Evolutionary conservation across 2,888 invertebrate genomes (phyloP), one percentile per base, ranked within the genome.

Genomic region (Calephelis perditalis): DNA sequence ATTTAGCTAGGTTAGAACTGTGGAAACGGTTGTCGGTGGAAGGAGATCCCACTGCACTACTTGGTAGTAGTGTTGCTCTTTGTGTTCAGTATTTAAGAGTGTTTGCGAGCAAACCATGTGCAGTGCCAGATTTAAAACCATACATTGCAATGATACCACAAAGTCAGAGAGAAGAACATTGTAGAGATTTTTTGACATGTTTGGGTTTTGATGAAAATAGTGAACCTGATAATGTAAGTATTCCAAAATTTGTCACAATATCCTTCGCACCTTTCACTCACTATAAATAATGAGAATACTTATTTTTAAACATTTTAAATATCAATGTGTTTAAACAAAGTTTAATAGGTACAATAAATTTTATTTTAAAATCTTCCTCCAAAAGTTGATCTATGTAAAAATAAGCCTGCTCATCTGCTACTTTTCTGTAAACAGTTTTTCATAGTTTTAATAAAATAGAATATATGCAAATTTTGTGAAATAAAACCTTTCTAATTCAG

Each of bases 21-120:
- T 94, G 93, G 86, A 93, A 89, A 72, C 92, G 92, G 67, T 91
- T 94, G 74, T 87, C 86, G 8, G 85, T 90, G 52, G 82, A 86
- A 10, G 90, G 92, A 7, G 92, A 93, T 72, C 92, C 93, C 10
- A 82, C 81, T 0, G 71, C 75, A 6, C 67, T 94, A 8, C 78
- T 94, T 35, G 95, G 95, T 0, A 93, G 94, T 72, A 92, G 93
- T 12, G 85, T 93, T 11, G 93, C 95, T 36, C 80, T 96, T 44
- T 93, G 97, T 76, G 89, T 95, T 64, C 94, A 95, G 70, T 98
- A 97, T 85, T 95, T 96, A 70, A 83, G 87, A 49, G 92, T 93
- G 68, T 98, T 98, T 83, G 97, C 97, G 3, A 94, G 95, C 71
- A 97, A 97, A 75, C 94, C 95, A 0, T 97, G 97, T 81, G 96